Percentiles rank a stretch among this genome's conserved stretches.
phyloP scores from a whole-genome alignment of 2,797 vertebrate species.

The Sebastes hubbsi region DNA sequence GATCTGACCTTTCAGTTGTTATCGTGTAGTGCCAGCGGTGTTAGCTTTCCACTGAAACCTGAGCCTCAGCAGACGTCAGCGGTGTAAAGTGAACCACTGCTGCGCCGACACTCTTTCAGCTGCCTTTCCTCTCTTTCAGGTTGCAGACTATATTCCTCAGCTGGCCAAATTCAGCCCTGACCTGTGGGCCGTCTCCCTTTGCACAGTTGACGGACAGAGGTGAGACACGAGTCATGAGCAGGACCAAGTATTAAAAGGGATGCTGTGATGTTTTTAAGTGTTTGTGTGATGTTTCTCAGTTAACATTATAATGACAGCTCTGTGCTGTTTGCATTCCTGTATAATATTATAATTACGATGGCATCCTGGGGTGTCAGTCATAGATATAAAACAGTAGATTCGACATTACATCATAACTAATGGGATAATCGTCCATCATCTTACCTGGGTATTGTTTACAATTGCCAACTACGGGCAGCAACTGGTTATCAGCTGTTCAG shows the following conservation, averaged over 20 bases:
- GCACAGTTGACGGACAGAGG: slow-evolving; percentile 98
- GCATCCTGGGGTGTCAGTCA: not conserved
- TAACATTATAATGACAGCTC: not conserved
- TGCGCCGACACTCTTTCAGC: not conserved
- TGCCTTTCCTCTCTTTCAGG: slow-evolving; percentile 78
- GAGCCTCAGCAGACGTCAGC: slow-evolving; percentile 30
- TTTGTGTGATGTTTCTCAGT: not conserved
- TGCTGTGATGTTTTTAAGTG: not conserved
- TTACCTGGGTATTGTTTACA: no score
- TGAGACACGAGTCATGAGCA: slow-evolving; percentile 57
- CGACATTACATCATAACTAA: no score
- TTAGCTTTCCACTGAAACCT: slow-evolving; percentile 29
- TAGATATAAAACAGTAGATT: no score
- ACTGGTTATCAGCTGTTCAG: no score
- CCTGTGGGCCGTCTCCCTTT: slow-evolving; percentile 95
- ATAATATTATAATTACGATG: not conserved
- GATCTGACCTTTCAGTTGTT: not conserved
- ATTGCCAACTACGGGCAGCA: no score
- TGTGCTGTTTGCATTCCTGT: not conserved
- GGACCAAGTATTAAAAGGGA: not conserved
- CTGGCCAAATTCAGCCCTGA: slow-evolving; percentile 97
- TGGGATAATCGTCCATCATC: no score
- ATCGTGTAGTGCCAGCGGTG: slow-evolving; percentile 1
- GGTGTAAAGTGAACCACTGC: slow-evolving; percentile 14
- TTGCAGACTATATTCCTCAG: slow-evolving; percentile 99